Conservation (phyloP, 2,888 invertebrate genomes). For the Drosophila algonquin region DNA sequence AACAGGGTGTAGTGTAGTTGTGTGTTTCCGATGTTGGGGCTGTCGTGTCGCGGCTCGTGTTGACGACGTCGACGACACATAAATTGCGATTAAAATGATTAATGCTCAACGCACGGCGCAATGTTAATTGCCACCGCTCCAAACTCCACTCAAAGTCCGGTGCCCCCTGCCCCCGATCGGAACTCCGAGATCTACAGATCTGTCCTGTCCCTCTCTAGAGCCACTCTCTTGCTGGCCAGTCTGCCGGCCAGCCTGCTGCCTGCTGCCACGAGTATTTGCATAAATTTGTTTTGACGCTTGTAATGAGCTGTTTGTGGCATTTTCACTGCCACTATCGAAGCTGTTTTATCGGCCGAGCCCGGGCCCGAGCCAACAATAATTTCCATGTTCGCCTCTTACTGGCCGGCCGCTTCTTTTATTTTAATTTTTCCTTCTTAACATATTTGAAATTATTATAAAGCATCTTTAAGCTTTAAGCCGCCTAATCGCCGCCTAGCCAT, state of each 20-base stretch:
- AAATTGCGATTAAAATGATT: constrained; percentile 83
- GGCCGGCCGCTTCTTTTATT: constrained; percentile 21
- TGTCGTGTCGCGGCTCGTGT: constrained; percentile 63
- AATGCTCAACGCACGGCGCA: constrained; percentile 81
- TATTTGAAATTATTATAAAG: constrained; percentile 73
- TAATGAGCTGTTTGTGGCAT: constrained; percentile 81
- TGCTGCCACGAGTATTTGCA: constrained; percentile 72
- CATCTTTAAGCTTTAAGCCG: constrained; percentile 39
- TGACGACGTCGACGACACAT: constrained; percentile 77
- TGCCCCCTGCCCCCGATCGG: constrained; percentile 20
- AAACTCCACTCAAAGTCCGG: constrained; percentile 34
- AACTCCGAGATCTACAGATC: constrained; percentile 38
- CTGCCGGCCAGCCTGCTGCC: background rate
- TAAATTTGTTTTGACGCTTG: constrained; percentile 83
- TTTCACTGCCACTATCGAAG: constrained; percentile 74
- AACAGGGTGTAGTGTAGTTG: constrained; percentile 39
- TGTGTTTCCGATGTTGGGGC: constrained; percentile 25
- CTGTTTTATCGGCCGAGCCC: constrained; percentile 64
- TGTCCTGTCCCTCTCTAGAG: constrained; percentile 39
- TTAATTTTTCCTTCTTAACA: constrained; percentile 42
- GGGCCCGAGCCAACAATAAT: constrained; percentile 67
- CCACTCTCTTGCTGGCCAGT: background rate
- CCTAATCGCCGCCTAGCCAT: constrained; percentile 72
- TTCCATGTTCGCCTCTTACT: constrained; percentile 69
- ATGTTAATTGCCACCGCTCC: constrained; percentile 81